phyloP scores from a whole-genome alignment of 2,888 invertebrate genomes.

The Galerucella calmariensis region DNA sequence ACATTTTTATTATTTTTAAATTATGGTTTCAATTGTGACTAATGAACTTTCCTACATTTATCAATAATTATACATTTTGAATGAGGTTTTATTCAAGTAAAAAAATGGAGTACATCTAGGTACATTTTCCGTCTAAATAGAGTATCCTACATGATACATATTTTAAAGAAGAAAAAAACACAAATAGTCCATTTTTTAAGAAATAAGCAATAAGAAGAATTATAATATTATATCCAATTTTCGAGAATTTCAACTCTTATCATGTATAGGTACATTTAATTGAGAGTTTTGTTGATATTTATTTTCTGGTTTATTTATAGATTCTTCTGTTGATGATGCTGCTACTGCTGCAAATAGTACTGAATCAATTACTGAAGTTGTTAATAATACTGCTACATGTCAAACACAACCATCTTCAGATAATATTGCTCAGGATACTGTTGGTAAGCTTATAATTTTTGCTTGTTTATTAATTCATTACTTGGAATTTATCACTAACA shows the following conservation, averaged over 20 bases:
- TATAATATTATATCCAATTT: too few relatives aligned
- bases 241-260: too few relatives aligned
- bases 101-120: too few relatives aligned
- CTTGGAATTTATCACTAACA: too few relatives aligned
- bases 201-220: too few relatives aligned
- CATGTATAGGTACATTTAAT: not conserved
- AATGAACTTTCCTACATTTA: not conserved
- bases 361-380: not conserved
- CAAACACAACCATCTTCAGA: not conserved
- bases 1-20: not conserved
- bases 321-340: constrained; percentile 5
- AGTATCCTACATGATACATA: too few relatives aligned
- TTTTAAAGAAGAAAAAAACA: too few relatives aligned
- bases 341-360: constrained; percentile 1
- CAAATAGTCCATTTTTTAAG: too few relatives aligned
- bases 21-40: not conserved
- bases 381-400: not conserved
- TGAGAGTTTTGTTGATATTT: not conserved
- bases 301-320: not conserved
- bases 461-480: too few relatives aligned
- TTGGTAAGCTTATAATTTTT: not conserved
- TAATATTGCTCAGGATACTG: not conserved
- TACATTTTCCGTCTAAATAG: too few relatives aligned
- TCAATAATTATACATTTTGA: too few relatives aligned
- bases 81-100: too few relatives aligned